Base-by-base conservation (phyloP, 2,888 invertebrate species). In the Agrochola litura region DNA sequence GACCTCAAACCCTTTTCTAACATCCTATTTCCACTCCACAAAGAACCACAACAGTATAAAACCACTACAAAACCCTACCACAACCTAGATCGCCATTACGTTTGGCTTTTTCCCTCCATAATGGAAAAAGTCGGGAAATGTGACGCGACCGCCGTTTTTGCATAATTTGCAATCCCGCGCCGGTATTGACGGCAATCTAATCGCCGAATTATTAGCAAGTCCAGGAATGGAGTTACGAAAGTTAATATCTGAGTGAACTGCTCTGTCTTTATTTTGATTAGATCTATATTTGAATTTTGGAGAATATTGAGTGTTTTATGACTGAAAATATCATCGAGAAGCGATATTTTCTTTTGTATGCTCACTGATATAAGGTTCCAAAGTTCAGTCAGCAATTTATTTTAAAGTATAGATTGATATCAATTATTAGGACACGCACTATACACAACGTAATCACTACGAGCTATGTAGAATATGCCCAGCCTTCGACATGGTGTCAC, bases 131-230 rank as follows among this genome's bases (percentile, higher is more conserved):
- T 65, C 78, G 73, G 72, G 56, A 75, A 80, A 67, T 64, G 70
- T 80, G 72, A 79, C 73, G 73, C 68, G 74, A 66, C 71, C 37
- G 73, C 77, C 73, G 74, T 83, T 82, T 89, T 89, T 86, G 76
- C 84, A 88, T 88, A 88, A 83, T 89, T 89, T 67, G 81, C 77
- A 86, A 83, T 83, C 77, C 68, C 75, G 56, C 76, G 63, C 76
- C 70, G 61, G 70, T 79, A 83, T 82, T 83, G 80, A 76, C 70
- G 80, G 69, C 73, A 83, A 86, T 83, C 76, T 82, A 75, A 86
- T 82, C 73, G 70, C 60, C 78, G 60, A 82, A 87, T 87, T 82
- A 85, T 83, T 83, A 81, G 52, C 19, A 46, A 75, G 76, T 72
- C 73, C 70, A 56, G 56, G 68, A 84, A 80, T 79, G 25, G 56